Evolutionary conservation across 2,888 invertebrate species (phyloP).

Genomic region (Andrena minutula): DNA sequence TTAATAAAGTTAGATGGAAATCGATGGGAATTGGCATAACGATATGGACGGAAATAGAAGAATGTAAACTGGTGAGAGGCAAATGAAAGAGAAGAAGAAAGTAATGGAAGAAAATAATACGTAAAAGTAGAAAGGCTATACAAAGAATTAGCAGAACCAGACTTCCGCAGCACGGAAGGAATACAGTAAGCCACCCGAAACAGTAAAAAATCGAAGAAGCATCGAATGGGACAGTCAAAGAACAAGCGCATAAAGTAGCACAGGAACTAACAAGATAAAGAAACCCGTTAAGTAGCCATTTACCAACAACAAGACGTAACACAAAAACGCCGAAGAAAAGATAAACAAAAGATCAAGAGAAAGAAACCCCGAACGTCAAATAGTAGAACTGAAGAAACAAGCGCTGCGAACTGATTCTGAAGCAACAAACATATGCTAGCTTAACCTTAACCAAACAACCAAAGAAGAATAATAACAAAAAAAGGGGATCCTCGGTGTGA

Average conservation of each 20-base stretch:
- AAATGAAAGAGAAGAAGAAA: background rate
- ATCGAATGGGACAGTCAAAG: too few species aligned
- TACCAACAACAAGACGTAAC: background rate
- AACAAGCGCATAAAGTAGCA: background rate
- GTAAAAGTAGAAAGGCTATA: background rate
- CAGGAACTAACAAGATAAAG: background rate
- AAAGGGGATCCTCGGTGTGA: background rate
- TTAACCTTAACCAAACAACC: background rate
- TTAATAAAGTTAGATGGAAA: too few species aligned
- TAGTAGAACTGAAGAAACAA: background rate
- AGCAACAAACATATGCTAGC: background rate
- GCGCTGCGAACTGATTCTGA: background rate
- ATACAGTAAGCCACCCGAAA: too few species aligned
- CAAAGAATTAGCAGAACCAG: conserved; percentile 45
- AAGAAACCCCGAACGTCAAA: background rate
- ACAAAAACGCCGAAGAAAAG: background rate
- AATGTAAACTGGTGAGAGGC: background rate
- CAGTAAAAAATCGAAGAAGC: too few species aligned
- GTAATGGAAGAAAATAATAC: background rate
- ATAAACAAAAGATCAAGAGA: background rate
- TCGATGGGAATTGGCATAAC: too few species aligned
- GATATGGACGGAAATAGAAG: too few species aligned
- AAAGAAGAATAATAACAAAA: conserved; percentile 44
- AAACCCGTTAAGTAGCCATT: background rate
- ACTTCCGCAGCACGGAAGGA: too few species aligned